Conservation (phyloP, 2,888 invertebrate species). For the Clunio marinus region DNA sequence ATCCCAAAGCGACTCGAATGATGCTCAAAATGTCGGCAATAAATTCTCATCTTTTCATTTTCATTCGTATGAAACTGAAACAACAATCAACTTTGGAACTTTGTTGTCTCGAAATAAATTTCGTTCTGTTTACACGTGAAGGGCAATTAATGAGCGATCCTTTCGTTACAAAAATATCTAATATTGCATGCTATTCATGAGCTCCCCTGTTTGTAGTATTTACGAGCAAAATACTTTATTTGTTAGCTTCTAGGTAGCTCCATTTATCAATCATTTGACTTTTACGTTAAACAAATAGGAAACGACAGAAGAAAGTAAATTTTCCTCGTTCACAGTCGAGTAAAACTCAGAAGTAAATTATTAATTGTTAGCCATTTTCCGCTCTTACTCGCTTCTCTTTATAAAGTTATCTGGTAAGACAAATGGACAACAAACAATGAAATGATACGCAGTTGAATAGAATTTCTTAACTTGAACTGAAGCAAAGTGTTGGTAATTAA, state of each 20-base stretch:
- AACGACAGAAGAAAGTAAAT: slow-evolving; percentile 23
- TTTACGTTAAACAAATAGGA: slow-evolving; percentile 24
- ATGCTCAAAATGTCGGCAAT: slow-evolving; percentile 27
- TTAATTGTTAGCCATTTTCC: slow-evolving; percentile 31
- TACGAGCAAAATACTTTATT: neutral
- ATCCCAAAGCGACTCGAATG: neutral
- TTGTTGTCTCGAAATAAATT: neutral
- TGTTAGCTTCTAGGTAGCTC: slow-evolving; percentile 6
- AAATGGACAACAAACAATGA: slow-evolving; percentile 21
- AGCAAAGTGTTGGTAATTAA: slow-evolving; percentile 21
- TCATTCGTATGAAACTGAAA: neutral
- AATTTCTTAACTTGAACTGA: slow-evolving; percentile 4
- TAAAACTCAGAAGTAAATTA: slow-evolving; percentile 4
- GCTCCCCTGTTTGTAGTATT: neutral
- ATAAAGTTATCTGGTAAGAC: slow-evolving; percentile 21
- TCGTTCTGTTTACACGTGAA: slow-evolving; percentile 16
- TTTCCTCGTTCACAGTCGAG: neutral
- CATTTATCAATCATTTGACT: slow-evolving; percentile 37
- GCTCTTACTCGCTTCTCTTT: neutral
- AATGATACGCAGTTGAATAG: neutral
- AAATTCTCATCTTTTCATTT: slow-evolving; percentile 31
- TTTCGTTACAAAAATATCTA: neutral
- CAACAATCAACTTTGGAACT: slow-evolving; percentile 15
- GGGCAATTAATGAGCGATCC: slow-evolving; percentile 34
- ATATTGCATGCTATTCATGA: slow-evolving; percentile 1